Percentiles rank a stretch among this genome's conserved stretches.
These are phyloP conservation scores for Scomber scombrus DNA, from an alignment of 2,113 vertebrate genomes.

Conservation along the genomic window DNA sequence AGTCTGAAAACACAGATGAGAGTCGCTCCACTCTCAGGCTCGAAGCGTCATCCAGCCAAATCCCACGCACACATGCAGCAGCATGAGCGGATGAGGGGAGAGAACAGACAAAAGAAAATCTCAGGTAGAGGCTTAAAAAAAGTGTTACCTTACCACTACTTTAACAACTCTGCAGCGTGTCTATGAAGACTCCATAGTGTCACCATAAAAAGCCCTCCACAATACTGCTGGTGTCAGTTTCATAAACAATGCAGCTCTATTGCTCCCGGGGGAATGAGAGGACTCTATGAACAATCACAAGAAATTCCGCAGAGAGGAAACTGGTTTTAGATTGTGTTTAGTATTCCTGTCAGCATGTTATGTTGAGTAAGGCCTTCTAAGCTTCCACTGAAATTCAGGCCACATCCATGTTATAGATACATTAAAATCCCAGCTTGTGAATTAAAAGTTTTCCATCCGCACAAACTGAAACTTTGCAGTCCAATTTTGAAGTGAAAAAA, in stretches of 20 bases:
- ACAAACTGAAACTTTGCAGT: too few species aligned
- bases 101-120: slow-evolving; percentile 18
- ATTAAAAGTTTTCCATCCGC: too few species aligned
- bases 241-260: slow-evolving; percentile 50
- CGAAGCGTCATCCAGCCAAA: slow-evolving; percentile 13
- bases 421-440: too few species aligned
- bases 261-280: slow-evolving; percentile 36
- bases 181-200: slow-evolving; percentile 1
- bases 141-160: slow-evolving; percentile 10
- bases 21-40: background rate
- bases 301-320: slow-evolving; percentile 38
- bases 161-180: slow-evolving; percentile 21
- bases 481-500: too few species aligned
- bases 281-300: slow-evolving; percentile 4
- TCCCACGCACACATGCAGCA: slow-evolving; percentile 2
- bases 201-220: slow-evolving; percentile 20
- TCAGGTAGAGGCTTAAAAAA: slow-evolving; percentile 37
- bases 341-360: slow-evolving; percentile 18
- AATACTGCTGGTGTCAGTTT: slow-evolving; percentile 42
- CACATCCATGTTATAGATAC: too few species aligned
- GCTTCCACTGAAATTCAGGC: background rate
- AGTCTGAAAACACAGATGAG: slow-evolving; percentile 27
- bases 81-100: background rate
- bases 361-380: slow-evolving; percentile 1
- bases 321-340: slow-evolving; percentile 24